Conservation (phyloP, 37 sponge, comb jelly and placozoan genomes). For the Geodia barretti region DNA sequence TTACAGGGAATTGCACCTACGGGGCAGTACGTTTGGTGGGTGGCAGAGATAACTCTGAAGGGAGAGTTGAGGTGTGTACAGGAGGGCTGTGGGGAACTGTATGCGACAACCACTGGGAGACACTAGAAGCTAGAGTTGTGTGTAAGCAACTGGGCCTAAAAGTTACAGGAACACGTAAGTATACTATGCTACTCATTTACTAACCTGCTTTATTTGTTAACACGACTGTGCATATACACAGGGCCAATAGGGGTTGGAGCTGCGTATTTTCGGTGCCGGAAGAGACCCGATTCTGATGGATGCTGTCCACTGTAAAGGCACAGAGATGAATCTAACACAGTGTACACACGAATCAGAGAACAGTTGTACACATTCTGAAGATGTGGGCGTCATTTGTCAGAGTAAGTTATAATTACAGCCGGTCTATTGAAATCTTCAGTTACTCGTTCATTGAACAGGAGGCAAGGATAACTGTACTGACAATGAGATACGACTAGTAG, state of each 20-base stretch:
- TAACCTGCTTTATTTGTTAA: too few species aligned
- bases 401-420: background rate
- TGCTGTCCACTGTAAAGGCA: conserved; percentile 31
- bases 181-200: too few species aligned
- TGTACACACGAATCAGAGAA: background rate
- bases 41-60: conserved; percentile 17
- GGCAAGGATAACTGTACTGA: background rate
- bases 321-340: conserved; percentile 1
- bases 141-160: conserved; percentile 52
- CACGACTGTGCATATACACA: too few species aligned
- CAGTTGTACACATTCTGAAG: background rate
- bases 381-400: background rate
- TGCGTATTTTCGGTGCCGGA: background rate
- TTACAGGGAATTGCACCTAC: background rate
- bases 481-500: background rate
- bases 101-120: conserved; percentile 39
- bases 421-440: background rate
- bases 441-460: background rate
- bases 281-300: background rate
- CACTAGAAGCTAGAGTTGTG: conserved; percentile 26
- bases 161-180: too few species aligned
- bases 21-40: conserved; percentile 19
- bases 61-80: conserved; percentile 31
- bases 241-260: background rate
- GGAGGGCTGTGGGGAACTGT: conserved; percentile 31